Base-by-base conservation (phyloP, 2,113 vertebrate genomes). In the Oxyura jamaicensis region DNA sequence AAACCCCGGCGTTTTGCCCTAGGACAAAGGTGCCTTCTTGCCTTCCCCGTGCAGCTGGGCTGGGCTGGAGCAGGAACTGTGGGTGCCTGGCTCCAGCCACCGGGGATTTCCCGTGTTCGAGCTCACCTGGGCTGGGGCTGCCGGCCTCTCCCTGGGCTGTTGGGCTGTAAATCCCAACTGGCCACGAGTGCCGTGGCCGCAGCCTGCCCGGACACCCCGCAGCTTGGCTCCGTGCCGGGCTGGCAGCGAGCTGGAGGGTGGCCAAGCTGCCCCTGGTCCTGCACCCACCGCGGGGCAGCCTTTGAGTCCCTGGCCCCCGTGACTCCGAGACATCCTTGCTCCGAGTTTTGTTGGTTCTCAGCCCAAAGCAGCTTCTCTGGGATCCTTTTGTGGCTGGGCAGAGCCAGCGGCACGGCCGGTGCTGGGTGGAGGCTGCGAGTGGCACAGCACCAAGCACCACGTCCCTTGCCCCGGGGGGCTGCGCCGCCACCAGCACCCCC, bases 151-250 rank as follows among this genome's bases (percentile, higher is more conserved):
- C 86, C 72, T 65, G 2, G 67, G 50, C 71, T 1, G 0, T 5
- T 3, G 22, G 60, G 65, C 25, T 77, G 73, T 58, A 75, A 90
- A 91, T 68, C 52, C 55, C 82, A 60, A 1, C 55, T 0, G 0
- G 1, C 8, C 2, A 72, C 23, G 79, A 31, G 26, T 2, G 7
- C 36, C 10, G 10, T 0, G 2, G 50, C 35, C 42, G 21, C 1
- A 0, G 56, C 90, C 56, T 89, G 81, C 46, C 88, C 1, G 0
- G 92, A 56, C 62, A 67, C 29, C 36, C 86, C 31, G 56, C 1
- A 5, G 80, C 71, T 60, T 28, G 4, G 80, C 69, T 0, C 1
- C 0, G 0, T 4, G 2, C 41, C 1, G 5, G 69, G 86, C 77
- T 72, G 68, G 55, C 31, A 77, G 55, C 0, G 21, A 78, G 39